phyloP scores from a whole-genome alignment of 2,113 vertebrate species.

The Melanocharis versteri region DNA sequence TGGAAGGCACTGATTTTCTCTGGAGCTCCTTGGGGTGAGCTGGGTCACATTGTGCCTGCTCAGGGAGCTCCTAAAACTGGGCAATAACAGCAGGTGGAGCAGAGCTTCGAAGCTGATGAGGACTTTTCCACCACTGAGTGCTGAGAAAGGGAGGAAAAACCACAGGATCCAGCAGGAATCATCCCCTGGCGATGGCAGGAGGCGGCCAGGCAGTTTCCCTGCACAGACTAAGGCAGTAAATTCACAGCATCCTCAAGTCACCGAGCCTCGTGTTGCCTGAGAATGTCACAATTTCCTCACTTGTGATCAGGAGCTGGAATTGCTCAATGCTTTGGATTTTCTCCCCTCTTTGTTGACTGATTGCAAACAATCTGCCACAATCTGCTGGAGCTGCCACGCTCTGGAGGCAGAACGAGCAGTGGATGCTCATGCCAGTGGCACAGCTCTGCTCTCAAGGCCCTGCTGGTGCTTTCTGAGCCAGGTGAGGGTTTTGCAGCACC shows the following conservation, averaged over 20 bases:
- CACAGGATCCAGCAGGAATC: background rate
- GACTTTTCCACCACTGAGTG: background rate
- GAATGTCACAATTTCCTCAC: background rate
- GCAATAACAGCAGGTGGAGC: background rate
- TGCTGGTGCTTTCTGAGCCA: background rate
- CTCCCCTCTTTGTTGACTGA: background rate
- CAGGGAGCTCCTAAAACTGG: background rate
- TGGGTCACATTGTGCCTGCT: accelerated
- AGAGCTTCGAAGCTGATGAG: background rate
- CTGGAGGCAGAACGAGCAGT: background rate
- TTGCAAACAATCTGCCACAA: background rate
- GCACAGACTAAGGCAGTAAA: background rate
- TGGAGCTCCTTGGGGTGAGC: background rate
- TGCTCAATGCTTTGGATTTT: background rate
- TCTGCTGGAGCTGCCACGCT: background rate
- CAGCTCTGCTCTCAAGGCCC: background rate
- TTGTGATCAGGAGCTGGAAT: background rate
- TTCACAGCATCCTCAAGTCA: background rate
- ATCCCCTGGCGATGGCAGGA: background rate
- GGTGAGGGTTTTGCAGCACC: background rate
- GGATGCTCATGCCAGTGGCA: background rate
- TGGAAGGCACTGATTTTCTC: background rate
- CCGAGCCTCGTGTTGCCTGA: background rate
- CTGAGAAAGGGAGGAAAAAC: background rate
- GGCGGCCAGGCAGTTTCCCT: background rate